A percentile compares a stretch with the other conserved stretches of the same genome.
phyloP scores from a whole-genome alignment of 2,797 vertebrate genomes.

The Thamnophis elegans region DNA sequence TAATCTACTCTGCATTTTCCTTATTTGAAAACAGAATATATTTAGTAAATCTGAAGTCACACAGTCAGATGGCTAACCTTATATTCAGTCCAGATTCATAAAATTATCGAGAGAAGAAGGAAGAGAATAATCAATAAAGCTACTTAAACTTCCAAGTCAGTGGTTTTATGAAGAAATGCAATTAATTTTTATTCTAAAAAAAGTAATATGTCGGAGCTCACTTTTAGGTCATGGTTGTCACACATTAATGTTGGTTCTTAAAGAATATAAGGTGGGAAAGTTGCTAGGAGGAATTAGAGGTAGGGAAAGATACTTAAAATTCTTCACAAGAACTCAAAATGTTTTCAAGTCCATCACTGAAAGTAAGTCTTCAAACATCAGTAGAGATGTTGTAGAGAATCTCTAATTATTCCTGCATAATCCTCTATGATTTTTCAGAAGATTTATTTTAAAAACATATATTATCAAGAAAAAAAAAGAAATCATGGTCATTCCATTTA shows the following conservation, averaged over 20 bases:
- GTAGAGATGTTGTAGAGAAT: neutral
- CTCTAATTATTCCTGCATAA: neutral
- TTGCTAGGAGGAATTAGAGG: neutral
- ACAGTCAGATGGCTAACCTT: neutral
- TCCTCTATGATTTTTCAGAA: neutral
- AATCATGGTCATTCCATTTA: conserved; percentile 7
- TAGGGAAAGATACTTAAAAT: neutral
- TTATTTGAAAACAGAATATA: neutral
- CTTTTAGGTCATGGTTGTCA: neutral
- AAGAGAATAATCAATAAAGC: neutral
- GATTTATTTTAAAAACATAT: neutral
- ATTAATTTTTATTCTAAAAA: neutral
- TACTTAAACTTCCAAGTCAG: neutral
- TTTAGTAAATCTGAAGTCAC: neutral
- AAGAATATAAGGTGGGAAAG: neutral
- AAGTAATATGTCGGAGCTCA: neutral
- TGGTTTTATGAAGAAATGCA: neutral
- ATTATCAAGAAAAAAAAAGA: neutral
- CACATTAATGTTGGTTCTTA: neutral
- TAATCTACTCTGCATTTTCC: neutral
- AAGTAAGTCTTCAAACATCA: neutral
- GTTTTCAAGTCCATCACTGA: neutral
- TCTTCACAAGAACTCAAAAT: neutral
- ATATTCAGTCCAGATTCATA: neutral
- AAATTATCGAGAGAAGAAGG: neutral